Base-by-base conservation (phyloP, 2,888 invertebrate species). In the Eucriotettix oculatus region DNA sequence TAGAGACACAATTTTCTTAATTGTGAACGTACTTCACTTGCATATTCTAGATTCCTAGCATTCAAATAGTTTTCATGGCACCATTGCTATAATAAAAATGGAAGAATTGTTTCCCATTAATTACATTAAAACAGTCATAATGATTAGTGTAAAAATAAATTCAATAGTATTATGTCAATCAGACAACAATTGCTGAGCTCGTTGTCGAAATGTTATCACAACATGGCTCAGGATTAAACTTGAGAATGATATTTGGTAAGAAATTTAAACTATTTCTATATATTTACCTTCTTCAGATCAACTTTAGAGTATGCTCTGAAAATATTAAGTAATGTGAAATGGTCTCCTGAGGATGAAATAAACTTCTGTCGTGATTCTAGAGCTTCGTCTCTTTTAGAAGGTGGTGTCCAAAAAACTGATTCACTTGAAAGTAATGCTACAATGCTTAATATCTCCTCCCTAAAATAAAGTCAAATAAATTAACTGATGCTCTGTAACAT, bases 11-110 rank as follows among this genome's bases (percentile, higher is more conserved):
- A 80, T 41, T 84, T 82, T 12, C 81, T 72, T 63, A 97, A 75
- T 72, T 97, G 96, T 58, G 81, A 79, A 56, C 91, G 79, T 3
- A 96, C 86, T 66, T 91, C 86, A 54, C 78, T 74, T 0, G 90
- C 94, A 69, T 90, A 89, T 52, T 80, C 76, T 69, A 97, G 78
- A 75, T 94, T 92, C 66, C 91, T 81, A 63, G 80, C 78, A 71
- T 93, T 88, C 57, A 96, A 75, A 71, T 84, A 94, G 73, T 96
- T 91, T 66, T 93, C 91, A 69, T 84, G 85, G 70, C 95, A 95
- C 92, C 93, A 95, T 72, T 78, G 78, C 80, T 83, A 71, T n/a
- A 73, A 75, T 55, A 65, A 64, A 48, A 48, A 48, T 14, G n/a
- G n/a, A 48, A n/a, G 48, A n/a, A 14, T 48, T 2, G 9, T 48